These are phyloP conservation scores for Mantis religiosa DNA, from an alignment of 2,888 invertebrate species.

Conservation along the genomic window DNA sequence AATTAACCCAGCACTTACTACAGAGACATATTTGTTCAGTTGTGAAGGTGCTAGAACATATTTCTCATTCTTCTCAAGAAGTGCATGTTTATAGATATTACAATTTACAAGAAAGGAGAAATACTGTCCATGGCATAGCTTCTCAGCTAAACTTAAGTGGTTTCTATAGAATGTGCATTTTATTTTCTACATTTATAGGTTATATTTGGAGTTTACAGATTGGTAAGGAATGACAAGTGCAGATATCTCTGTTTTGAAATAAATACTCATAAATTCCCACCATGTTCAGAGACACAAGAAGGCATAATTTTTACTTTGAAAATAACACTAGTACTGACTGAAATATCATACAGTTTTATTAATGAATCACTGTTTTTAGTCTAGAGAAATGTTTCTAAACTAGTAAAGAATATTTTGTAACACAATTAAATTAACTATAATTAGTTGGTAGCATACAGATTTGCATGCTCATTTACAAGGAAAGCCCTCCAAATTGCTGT, in stretches of 20 bases:
- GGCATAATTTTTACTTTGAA: not conserved
- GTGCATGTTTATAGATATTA: not conserved
- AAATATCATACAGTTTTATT: not conserved
- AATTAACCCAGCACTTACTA: not conserved
- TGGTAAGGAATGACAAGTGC: conserved; percentile 3
- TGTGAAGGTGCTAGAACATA: not conserved
- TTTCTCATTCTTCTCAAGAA: not conserved
- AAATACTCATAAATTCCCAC: not conserved
- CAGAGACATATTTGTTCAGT: not conserved
- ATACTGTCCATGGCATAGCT: not conserved
- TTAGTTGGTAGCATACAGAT: not conserved
- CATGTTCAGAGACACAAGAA: not conserved
- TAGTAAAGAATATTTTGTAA: not conserved
- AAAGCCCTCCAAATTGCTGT: conserved; percentile 8
- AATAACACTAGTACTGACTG: not conserved
- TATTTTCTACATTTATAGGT: not conserved
- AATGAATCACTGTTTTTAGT: not conserved
- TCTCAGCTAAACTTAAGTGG: not conserved
- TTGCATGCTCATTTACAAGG: not conserved
- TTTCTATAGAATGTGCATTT: not conserved
- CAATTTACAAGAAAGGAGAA: not conserved
- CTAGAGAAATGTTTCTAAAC: not conserved
- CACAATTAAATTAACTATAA: not conserved
- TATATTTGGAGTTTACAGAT: conserved; percentile 1
- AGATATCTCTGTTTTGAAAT: not conserved